Base-by-base conservation (phyloP, 2,888 invertebrate species). In the Notocelia uddmanniana region DNA sequence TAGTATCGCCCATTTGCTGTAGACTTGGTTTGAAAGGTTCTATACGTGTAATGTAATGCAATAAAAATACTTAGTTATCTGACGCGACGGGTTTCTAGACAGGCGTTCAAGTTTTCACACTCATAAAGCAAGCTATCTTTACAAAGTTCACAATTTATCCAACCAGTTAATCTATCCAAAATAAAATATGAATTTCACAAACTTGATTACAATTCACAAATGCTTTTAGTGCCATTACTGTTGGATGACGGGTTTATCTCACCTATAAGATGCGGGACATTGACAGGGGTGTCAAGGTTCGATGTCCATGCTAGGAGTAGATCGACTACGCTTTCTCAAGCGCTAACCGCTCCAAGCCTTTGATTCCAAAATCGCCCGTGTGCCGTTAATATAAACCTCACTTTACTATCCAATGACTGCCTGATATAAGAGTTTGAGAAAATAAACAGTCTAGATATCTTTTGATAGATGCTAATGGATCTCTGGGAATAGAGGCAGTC, bases 391-490 rank as follows among this genome's bases (percentile, higher is more conserved):
- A 64, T 64, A 64, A 37, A 23, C 37, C 18, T 6, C 34, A 23
- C 8, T 54, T 64, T 64, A 52, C 23, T 23, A n/a, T 62, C 19
- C 6, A 37, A 34, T 37, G n/a, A 37, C n/a, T 50, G 37, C 23
- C 2, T 23, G 1, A 64, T 34, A 54, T 54, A 64, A 52, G 50
- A 64, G 37, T 52, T 64, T 54, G 6, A 21, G n/a, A 37, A 37
- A 23, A 19, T 54, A 21, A 63, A 54, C n/a, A 21, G 37, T n/a
- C 15, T 9, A 64, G 64, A 88, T 89, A 87, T 78, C 77, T 75
- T 69, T 79, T 87, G 90, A 91, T 89, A 86, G 82, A 85, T 84
- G 88, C 90, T 92, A 92, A 92, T 92, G 92, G 91, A 91, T 78
- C 78, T 78, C 81, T 84, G 84, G 85, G 84, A 87, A 87, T 78